Base-by-base conservation (phyloP, 53 echinoderm and acorn worm species). In the Apostichopus leukothele region DNA sequence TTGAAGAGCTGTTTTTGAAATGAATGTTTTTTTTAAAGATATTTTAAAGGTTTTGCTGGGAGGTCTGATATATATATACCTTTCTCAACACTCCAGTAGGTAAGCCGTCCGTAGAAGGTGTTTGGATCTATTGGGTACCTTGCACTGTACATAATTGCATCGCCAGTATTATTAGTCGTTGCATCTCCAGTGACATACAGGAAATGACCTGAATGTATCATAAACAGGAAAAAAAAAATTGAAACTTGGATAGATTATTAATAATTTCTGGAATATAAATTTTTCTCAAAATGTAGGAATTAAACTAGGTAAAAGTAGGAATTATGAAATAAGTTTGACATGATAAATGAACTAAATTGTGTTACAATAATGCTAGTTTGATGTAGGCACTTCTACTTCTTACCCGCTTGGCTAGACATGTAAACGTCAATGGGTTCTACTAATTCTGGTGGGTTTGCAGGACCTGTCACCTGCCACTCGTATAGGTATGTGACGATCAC, bases 21-120 rank as follows among this genome's bases (percentile, higher is more conserved):
- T 39, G 0, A 1, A 39, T 0, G 39, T 39, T 39, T 39, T 39
- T 39, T 39, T 39, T 39, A 39, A 39, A 39, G 39, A 3, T 39
- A 39, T 39, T 39, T 39, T 39, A 39, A 39, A 0, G 2, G 3
- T 39, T 39, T 39, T 3, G 39, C 39, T 39, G 39, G 39, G 39
- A 39, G 39, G 39, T 39, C 39, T 39, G 39, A 39, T 39, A 39
- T 57, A 11, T 6, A 11, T 9, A 25, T 51, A 86, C 86, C 73
- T 86, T 71, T 86, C 18, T 86, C 86, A 7, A 86, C 52, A 74
- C 73, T 74, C 86, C 86, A 86, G 19, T 73, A 73, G 6, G 73
- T 73, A 9, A 86, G 51, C 5, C 86, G 26, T 5, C 39, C 74
- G n/a, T 73, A 86, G 86, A 74, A 8, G 16, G 16, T 71, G 4